Conservation (phyloP, 1,140 invertebrate species). For the Zelostemma sp. region DNA sequence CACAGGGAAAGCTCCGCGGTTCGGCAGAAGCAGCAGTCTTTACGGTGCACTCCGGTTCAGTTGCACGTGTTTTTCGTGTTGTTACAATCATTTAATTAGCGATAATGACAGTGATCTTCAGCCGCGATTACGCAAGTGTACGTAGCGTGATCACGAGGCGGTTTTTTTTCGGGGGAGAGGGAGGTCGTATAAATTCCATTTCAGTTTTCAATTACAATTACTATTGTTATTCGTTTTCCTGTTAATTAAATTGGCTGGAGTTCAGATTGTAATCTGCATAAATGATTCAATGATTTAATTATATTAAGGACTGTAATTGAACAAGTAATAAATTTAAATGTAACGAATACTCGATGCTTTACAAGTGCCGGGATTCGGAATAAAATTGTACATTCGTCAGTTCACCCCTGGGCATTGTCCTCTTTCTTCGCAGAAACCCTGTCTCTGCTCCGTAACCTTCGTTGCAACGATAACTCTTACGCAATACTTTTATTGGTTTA, state of each 20-base stretch:
- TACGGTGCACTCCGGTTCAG: constrained; percentile 55
- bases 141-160: too few relatives aligned
- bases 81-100: neutral
- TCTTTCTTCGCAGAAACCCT: constrained; percentile 35
- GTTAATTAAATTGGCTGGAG: too few relatives aligned
- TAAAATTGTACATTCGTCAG: constrained; percentile 7
- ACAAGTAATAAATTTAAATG: too few relatives aligned
- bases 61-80: constrained; percentile 19
- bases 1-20: constrained; percentile 49
- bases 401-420: constrained; percentile 50
- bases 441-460: constrained; percentile 14
- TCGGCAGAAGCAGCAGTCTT: constrained; percentile 52
- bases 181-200: too few relatives aligned
- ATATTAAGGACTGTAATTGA: too few relatives aligned
- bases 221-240: too few relatives aligned
- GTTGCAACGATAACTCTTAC: constrained; percentile 26
- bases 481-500: constrained; percentile 15
- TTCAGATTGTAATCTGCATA: too few relatives aligned
- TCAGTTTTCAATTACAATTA: too few relatives aligned
- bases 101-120: constrained; percentile 10
- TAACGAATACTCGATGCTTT: neutral
- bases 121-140: neutral
- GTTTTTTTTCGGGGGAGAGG: too few relatives aligned
- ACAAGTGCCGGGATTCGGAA: constrained; percentile 18
- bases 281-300: too few relatives aligned